A percentile compares a stretch with the other conserved stretches of the same genome.
phyloP scores from a whole-genome alignment of 1,140 invertebrate species.

The Brachionus calyciflorus region DNA sequence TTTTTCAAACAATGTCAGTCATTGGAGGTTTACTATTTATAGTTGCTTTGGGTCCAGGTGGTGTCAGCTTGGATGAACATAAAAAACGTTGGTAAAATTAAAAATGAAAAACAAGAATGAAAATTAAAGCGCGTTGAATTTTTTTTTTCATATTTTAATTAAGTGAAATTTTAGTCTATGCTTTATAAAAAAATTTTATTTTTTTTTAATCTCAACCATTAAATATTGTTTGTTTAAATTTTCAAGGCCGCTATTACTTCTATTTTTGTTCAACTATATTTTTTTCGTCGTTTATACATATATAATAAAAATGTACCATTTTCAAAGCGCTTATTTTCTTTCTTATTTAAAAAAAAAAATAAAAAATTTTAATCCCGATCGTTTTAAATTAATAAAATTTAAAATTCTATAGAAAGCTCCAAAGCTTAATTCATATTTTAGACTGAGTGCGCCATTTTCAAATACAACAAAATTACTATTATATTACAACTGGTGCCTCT shows the following conservation, averaged over 20 bases:
- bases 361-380: too few relatives aligned
- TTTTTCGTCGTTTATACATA: background rate
- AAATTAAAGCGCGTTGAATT: slow-evolving; percentile 25
- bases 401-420: too few relatives aligned
- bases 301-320: too few relatives aligned
- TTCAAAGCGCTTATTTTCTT: slow-evolving; percentile 8
- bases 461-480: too few relatives aligned
- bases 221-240: background rate
- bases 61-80: slow-evolving; percentile 64
- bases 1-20: slow-evolving; percentile 98
- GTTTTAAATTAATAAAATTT: too few relatives aligned
- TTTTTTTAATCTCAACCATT: background rate
- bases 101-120: background rate
- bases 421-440: too few relatives aligned
- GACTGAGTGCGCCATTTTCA: too few relatives aligned
- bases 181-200: background rate
- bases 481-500: too few relatives aligned
- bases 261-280: background rate
- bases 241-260: background rate
- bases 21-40: slow-evolving; percentile 98
- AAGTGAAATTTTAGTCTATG: slow-evolving; percentile 8
- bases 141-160: too few relatives aligned
- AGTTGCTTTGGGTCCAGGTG: slow-evolving; percentile 93
- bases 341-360: background rate
- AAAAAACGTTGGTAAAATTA: slow-evolving; percentile 47